These are phyloP conservation scores for Rattus rattus DNA, from an alignment of 2,113 vertebrate species.

Conservation along the genomic window DNA sequence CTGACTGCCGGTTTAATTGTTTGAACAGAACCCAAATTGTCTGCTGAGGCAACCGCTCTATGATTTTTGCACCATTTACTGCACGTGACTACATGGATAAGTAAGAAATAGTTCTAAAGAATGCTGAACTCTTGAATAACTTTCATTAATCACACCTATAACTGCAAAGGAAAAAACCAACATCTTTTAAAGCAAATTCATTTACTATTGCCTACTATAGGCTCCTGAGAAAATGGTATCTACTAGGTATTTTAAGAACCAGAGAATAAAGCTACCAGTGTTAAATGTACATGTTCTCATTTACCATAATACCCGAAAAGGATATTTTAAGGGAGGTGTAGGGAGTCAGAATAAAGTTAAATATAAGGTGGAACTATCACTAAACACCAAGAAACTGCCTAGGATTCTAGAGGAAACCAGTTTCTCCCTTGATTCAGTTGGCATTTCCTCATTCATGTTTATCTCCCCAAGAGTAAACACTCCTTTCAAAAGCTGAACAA, in stretches of 20 bases:
- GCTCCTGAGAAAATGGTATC: conserved; percentile 32
- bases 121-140: conserved; percentile 13
- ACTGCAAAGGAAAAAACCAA: conserved; percentile 50
- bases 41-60: conserved; percentile 64
- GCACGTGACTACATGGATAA: conserved; percentile 32
- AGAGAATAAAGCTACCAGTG: conserved; percentile 48
- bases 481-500: conserved; percentile 76
- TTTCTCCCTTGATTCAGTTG: conserved; percentile 58
- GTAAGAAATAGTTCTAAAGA: conserved; percentile 58
- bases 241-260: conserved; percentile 18
- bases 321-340: conserved; percentile 41
- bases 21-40: conserved; percentile 74
- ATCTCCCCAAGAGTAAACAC: conserved; percentile 66
- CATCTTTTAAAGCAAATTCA: conserved; percentile 57
- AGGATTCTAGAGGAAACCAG: conserved; percentile 36
- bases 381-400: conserved; percentile 56
- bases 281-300: conserved; percentile 49
- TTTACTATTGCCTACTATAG: conserved; percentile 16
- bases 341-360: conserved; percentile 50
- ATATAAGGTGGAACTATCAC: conserved; percentile 24
- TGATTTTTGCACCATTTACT: conserved; percentile 69
- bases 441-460: conserved; percentile 75
- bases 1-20: conserved; percentile 77
- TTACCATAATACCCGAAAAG: conserved; percentile 41
- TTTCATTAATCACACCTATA: conserved; percentile 58